Percentiles rank a stretch among this genome's conserved stretches.
Conservation (phyloP, 2,113 vertebrate species). For the Thalassarche chlororhynchos region DNA sequence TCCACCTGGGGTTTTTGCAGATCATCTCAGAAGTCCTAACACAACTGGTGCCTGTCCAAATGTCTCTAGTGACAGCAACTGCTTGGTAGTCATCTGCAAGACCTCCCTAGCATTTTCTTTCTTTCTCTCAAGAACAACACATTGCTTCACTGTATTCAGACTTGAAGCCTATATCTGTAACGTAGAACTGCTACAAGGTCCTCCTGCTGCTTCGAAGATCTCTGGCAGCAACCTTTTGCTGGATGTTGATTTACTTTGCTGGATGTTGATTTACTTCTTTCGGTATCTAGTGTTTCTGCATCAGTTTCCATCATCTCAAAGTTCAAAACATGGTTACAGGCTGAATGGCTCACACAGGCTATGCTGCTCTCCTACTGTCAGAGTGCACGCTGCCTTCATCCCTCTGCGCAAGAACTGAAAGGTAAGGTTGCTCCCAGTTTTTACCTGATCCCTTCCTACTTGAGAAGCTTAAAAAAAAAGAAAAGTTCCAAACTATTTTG, state of each 20-base stretch:
- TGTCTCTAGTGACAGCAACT: neutral
- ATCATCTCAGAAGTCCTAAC: neutral
- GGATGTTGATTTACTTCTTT: neutral
- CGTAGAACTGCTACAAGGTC: neutral
- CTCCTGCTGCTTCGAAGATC: neutral
- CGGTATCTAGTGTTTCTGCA: neutral
- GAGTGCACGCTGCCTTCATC: neutral
- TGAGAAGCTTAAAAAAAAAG: neutral
- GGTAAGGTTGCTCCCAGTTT: neutral
- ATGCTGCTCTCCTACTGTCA: neutral
- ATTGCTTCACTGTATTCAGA: neutral
- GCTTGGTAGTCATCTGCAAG: neutral
- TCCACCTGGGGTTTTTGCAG: neutral
- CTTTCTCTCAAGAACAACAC: neutral
- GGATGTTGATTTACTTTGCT: neutral
- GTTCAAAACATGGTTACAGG: neutral
- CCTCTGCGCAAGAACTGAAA: neutral
- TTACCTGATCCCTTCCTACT: neutral
- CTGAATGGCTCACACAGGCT: neutral
- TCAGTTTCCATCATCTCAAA: neutral
- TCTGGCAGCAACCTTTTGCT: neutral
- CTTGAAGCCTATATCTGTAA: neutral
- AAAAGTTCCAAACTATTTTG: neutral
- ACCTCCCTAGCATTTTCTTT: neutral
- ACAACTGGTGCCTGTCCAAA: neutral